Evolutionary conservation across 2,113 vertebrate species (phyloP).

Genomic region (Mugil cephalus): DNA sequence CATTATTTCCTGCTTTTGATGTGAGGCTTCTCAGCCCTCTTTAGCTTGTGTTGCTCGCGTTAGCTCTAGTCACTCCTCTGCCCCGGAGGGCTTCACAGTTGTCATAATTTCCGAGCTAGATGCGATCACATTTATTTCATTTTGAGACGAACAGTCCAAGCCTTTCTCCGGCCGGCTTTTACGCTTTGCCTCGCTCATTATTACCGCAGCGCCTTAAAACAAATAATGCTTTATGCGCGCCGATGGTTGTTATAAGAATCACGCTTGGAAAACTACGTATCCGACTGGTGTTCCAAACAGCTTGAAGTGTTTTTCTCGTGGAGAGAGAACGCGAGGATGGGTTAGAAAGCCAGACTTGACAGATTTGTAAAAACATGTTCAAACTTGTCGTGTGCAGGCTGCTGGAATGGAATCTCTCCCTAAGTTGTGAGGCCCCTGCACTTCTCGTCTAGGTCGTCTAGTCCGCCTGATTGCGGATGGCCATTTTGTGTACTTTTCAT

Average conservation of each 20-base stretch:
- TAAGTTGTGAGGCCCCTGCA: constrained; percentile 47
- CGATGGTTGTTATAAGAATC: constrained; percentile 48
- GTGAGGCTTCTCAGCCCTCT: constrained; percentile 80
- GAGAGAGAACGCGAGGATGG: constrained; percentile 37
- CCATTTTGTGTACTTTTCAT: constrained; percentile 82
- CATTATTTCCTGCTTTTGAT: constrained; percentile 86
- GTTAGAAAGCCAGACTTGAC: constrained; percentile 42
- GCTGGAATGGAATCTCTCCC: constrained; percentile 64
- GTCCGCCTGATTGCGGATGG: constrained; percentile 79
- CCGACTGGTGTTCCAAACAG: constrained; percentile 28
- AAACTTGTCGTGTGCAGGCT: constrained; percentile 56
- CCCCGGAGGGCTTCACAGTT: constrained; percentile 77
- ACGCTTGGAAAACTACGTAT: constrained; percentile 14
- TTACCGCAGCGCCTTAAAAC: constrained; percentile 46
- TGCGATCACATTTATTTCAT: constrained; percentile 78
- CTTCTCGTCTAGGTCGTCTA: constrained; percentile 55
- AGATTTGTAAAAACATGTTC: constrained; percentile 67
- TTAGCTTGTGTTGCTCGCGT: constrained; percentile 79
- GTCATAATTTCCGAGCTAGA: constrained; percentile 72
- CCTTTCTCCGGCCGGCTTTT: constrained; percentile 41
- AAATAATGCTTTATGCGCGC: constrained; percentile 24
- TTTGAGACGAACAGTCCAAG: constrained; percentile 63
- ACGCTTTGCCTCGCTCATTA: constrained; percentile 34
- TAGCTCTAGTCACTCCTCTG: constrained; percentile 73
- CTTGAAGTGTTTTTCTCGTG: constrained; percentile 46